phyloP scores from a whole-genome alignment of 2,113 vertebrate genomes.

The Myrmecophaga tridactyla region DNA sequence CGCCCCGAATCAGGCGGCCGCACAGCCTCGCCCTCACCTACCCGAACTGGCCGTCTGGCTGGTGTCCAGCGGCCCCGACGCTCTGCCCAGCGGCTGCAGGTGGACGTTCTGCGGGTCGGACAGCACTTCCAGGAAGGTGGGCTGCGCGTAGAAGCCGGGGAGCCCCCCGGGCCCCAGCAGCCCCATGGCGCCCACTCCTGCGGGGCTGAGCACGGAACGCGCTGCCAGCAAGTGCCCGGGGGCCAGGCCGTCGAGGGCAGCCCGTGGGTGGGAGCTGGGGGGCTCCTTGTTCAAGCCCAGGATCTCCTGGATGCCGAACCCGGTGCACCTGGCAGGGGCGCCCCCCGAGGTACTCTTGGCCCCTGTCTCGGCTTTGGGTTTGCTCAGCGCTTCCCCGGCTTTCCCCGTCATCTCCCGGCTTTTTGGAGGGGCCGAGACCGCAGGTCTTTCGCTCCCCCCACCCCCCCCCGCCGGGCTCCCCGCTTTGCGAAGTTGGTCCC shows the following conservation, averaged over 20 bases:
- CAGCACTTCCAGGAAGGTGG: conserved; percentile 94
- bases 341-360: conserved; percentile 75
- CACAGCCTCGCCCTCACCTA: conserved; percentile 79
- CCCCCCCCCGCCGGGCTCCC: conserved; percentile 93
- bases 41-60: conserved; percentile 96
- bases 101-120: conserved; percentile 92
- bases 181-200: conserved; percentile 93
- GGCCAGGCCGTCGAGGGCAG: conserved; percentile 88
- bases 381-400: conserved; percentile 89
- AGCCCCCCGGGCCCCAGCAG: conserved; percentile 92
- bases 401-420: conserved; percentile 92
- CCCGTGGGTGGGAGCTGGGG: conserved; percentile 86
- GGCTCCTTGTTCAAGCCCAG: conserved; percentile 97
- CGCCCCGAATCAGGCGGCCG: background rate
- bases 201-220: conserved; percentile 91
- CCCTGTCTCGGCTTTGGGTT: conserved; percentile 85
- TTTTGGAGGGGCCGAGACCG: conserved; percentile 69
- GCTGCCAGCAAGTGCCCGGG: conserved; percentile 92
- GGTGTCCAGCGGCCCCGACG: conserved; percentile 88
- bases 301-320: conserved; percentile 98
- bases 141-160: conserved; percentile 95
- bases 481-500: conserved; percentile 85
- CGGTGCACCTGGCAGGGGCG: conserved; percentile 90
- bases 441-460: conserved; percentile 85
- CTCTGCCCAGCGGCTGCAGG: conserved; percentile 90